Conservation (phyloP, 2,888 invertebrate species). For the Anoplius nigerrimus region DNA sequence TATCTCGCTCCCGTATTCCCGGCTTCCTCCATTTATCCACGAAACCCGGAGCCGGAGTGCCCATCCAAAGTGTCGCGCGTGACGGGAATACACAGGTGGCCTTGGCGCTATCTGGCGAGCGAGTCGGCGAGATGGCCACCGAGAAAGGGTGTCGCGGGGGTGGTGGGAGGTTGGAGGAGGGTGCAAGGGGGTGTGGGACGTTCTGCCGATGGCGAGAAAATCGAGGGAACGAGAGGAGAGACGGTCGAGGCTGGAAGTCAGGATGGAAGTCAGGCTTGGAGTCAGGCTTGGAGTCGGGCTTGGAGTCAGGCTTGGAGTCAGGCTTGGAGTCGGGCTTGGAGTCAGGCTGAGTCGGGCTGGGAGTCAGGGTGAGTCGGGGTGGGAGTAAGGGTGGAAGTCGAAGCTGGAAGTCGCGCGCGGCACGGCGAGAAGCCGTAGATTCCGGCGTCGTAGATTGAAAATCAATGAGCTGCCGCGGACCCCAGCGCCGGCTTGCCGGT, state of each 20-base stretch:
- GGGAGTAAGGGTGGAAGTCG: not conserved
- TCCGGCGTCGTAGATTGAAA: conserved; percentile 54
- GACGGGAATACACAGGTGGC: conserved; percentile 26
- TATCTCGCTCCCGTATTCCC: not conserved
- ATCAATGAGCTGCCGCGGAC: conserved; percentile 57
- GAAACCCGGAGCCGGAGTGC: not conserved
- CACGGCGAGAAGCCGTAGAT: not conserved
- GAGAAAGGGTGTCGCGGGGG: not conserved
- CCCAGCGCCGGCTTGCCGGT: conserved; percentile 47
- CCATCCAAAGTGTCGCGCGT: conserved; percentile 10
- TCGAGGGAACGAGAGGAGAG: not conserved
- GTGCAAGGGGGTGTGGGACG: not conserved
- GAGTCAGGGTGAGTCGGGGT: not conserved
- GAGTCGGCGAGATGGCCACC: not conserved
- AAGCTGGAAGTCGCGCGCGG: not conserved
- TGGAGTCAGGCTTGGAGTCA: too few species aligned
- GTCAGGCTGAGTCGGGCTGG: not conserved
- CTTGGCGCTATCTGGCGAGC: not conserved
- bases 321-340: too few species aligned
- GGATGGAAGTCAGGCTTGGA: too few species aligned
- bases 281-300: too few species aligned
- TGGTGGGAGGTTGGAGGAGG: not conserved
- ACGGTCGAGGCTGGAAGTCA: not conserved
- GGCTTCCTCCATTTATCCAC: not conserved
- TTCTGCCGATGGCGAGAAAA: conserved; percentile 2